Conservation (phyloP, 2,888 invertebrate genomes). For the Conistra vaccinii region DNA sequence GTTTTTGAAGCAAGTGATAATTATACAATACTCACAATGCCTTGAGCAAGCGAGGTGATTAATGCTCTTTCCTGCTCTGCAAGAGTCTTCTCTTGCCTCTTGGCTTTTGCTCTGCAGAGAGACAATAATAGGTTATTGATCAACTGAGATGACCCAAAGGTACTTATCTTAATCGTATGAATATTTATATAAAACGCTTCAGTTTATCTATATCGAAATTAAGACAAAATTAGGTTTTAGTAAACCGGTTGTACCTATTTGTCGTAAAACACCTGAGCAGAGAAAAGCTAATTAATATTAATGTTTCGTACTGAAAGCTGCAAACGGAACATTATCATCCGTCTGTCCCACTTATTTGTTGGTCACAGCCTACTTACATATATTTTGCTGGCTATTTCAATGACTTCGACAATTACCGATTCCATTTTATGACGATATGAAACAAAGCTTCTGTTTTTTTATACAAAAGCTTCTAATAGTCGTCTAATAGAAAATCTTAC, state of each 20-base stretch:
- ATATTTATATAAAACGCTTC: no score
- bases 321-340: slow-evolving; percentile 17
- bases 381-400: neutral
- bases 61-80: no score
- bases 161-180: no score
- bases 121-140: neutral
- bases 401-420: neutral
- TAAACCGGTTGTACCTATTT: neutral
- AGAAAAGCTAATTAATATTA: slow-evolving; percentile 28
- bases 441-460: neutral
- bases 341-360: slow-evolving; percentile 5
- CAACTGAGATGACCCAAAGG: no score
- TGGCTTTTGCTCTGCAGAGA: neutral
- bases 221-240: neutral
- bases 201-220: neutral
- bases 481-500: neutral
- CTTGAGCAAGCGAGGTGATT: no score
- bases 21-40: no score
- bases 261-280: neutral
- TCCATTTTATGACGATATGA: neutral
- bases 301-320: slow-evolving; percentile 24
- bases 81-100: no score
- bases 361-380: slow-evolving; percentile 2
- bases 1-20: no score
- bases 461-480: neutral